Evolutionary conservation across 2,888 invertebrate genomes (phyloP), one percentile per base, ranked within the genome.

Genomic region (Dolichomitus sp.): DNA sequence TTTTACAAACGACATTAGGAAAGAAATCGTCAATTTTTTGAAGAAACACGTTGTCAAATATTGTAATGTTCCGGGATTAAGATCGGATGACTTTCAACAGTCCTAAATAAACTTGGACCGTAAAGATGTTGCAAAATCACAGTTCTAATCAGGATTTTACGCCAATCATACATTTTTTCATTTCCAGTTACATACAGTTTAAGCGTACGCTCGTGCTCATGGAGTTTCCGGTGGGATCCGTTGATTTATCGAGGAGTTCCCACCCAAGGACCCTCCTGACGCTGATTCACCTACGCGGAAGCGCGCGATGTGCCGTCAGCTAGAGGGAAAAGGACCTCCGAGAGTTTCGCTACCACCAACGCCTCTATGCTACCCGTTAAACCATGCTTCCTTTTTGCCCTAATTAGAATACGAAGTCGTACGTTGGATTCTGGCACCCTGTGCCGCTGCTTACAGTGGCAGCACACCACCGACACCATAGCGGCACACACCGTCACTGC

Each of bases 401-500:
- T 90, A 89, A 91, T 91, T 90, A 90, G 90, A 91, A 90, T 90
- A 88, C 87, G 86, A 88, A 85, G 83, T 83, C 84, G 77, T 85
- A 88, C 85, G 72, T 66, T 50, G 74, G 80, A 48, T 66, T 74
- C 72, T 45, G 82, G 75, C 83, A 81, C 76, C 65, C 66, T 77
- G 70, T 66, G 70, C 74, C 74, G 72, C 52, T 61, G 63, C 61
- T 65, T 74, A 74, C 75, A 52, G 61, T 57, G 76, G 79, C 37
- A 54, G 66, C 23, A 23, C 70, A 27, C 40, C 7, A 57, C 54
- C 40, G 27, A 12, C 42, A 72, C 37, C 48, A 27, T 9, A 5
- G 52, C 33, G 6, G 30, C 61, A 11, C 42, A 40, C 72, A 59
- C 27, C 70, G 37, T 37, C 37, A 59, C 50, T 33, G 63, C 79